Conservation (phyloP, 2,888 invertebrate species). For the Caenorhabditis sp. region DNA sequence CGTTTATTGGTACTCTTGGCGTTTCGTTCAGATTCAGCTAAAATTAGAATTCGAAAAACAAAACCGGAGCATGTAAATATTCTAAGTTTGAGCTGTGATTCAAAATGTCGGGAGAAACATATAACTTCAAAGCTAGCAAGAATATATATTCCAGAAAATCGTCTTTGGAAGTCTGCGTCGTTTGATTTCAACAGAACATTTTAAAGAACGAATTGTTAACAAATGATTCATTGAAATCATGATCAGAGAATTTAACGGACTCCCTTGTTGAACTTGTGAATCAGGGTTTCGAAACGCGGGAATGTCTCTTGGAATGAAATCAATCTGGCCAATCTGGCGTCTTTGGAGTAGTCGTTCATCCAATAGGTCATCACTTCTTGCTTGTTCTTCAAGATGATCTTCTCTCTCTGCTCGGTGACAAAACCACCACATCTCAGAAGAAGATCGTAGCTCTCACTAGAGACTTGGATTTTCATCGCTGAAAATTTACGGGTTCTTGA, state of each 20-base stretch:
- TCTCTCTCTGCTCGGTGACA: slow-evolving; percentile 64
- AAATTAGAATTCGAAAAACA: not conserved
- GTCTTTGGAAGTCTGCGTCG: too few relatives aligned
- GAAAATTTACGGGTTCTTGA: too few relatives aligned
- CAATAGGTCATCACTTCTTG: slow-evolving; percentile 63
- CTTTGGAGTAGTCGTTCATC: slow-evolving; percentile 61
- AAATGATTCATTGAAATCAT: slow-evolving; percentile 7
- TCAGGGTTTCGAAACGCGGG: slow-evolving; percentile 56
- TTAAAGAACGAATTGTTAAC: not conserved
- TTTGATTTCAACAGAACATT: too few relatives aligned
- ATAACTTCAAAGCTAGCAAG: too few relatives aligned
- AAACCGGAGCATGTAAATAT: too few relatives aligned
- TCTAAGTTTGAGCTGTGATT: too few relatives aligned
- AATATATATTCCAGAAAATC: too few relatives aligned
- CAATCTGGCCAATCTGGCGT: slow-evolving; percentile 51
- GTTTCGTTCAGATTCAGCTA: not conserved
- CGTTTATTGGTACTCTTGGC: not conserved
- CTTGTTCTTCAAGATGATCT: slow-evolving; percentile 65
- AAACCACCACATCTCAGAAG: slow-evolving; percentile 69
- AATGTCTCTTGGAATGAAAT: slow-evolving; percentile 31
- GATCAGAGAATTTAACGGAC: not conserved
- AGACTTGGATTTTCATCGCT: slow-evolving; percentile 73
- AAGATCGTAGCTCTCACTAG: slow-evolving; percentile 63
- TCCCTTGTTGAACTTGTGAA: slow-evolving; percentile 56
- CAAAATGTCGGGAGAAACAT: too few relatives aligned